Base-by-base conservation (phyloP, 2,888 invertebrate species). In the Heptascelio sp. region DNA sequence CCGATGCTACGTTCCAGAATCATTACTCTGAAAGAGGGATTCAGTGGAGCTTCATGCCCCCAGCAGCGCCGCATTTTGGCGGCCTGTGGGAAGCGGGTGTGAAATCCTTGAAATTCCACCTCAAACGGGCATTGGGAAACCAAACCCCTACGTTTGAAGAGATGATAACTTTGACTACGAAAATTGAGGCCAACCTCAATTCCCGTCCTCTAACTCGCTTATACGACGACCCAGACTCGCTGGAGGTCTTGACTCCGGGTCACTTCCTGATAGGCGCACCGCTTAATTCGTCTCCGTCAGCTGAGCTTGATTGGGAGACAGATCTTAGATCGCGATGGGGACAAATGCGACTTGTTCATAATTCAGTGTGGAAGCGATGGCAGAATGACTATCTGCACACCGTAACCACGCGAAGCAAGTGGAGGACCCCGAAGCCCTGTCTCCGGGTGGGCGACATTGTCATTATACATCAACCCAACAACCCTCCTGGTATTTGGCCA, bases 41-140 rank as follows among this genome's bases (percentile, higher is more conserved):
- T 8, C 5, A 30, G 0, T 90, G 89, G 89, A 75, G 86, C 17
- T 90, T 89, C 60, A 89, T 86, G 37, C 88, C 88, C 5, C 86
- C 88, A 6, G 30, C 55, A 13, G 77, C 87, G 9, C 87, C 88
- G 0, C 86, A 89, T 64, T 88, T 86, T 64, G 88, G 89, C 1
- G 89, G 89, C 5, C 51, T 88, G 5, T 89, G 88, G 88, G 89
- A 90, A 62, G 85, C 87, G 2, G 86, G 84, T 3, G 86, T 90
- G 5, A 87, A 88, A 55, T 80, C 79, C 0, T 64, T 87, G 9
- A 90, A 89, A 65, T 78, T 60, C 64, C 89, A 89, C 60, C 49
- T 89, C 6, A 60, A 75, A 11, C 57, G 86, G 21, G 57, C 85
- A 1, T 46, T 88, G 3, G 87, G 88, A 1, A 3, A 34, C 6